Base-by-base conservation (phyloP, 2,797 vertebrate species). In the Malurus leucopterus region DNA sequence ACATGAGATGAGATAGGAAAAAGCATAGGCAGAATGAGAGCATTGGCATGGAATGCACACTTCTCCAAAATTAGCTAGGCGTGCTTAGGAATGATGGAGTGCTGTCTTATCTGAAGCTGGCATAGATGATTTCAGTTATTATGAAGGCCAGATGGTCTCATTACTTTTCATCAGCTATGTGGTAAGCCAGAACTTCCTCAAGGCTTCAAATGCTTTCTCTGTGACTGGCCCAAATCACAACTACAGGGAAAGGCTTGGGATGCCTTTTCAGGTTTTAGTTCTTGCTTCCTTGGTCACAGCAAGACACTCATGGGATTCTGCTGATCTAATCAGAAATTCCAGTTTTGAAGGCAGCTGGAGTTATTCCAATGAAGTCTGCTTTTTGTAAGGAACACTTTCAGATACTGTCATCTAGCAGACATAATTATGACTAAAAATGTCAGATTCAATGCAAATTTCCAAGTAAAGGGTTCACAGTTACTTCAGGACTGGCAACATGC, bases 91-190 rank as follows among this genome's bases (percentile, higher is more conserved):
- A 71, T 93, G 82, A 95, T 67, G 40, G 82, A 95, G 74, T 65
- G 70, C 24, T 89, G 73, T 63, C 67, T 81, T 93, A 82, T 77
- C 73, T 83, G 63, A 87, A 85, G 63, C 55, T 89, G 90, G 89
- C 86, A 94, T 27, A 75, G 84, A 94, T 84, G 24, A 89, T 81
- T 90, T 75, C 82, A 86, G 82, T 90, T 85, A 51, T 63, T 72
- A 84, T 22, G 44, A 87, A 83, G 59, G 46, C 84, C 95, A 94
- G 78, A 94, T 95, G 91, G 81, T 91, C 73, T 87, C 79, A 80
- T 90, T 87, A 87, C 67, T 85, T 89, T 87, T 72, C 93, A 90
- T 87, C 76, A 90, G 63, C 62, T 77, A 47, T 51, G 70, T 70
- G 76, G 51, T 83, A 75, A 92, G 69, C 51, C 84, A 90, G 75